Percentiles rank a stretch among this genome's conserved stretches.
phyloP scores from a whole-genome alignment of 2,888 invertebrate species.

The Troides oblongomaculatus region DNA sequence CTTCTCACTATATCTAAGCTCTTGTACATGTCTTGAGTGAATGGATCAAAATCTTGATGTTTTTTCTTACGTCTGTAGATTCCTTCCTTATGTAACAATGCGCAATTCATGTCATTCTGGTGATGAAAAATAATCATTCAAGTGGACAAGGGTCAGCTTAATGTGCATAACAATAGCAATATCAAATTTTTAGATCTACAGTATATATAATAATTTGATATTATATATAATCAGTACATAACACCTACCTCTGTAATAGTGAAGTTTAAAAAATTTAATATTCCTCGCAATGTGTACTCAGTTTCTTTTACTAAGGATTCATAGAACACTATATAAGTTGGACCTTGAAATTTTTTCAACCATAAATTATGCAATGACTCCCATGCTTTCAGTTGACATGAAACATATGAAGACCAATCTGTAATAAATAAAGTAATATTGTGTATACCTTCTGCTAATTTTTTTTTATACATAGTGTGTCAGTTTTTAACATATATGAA shows the following conservation, averaged over 20 bases:
- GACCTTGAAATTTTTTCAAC: constrained; percentile 84
- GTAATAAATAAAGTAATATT: constrained; percentile 34
- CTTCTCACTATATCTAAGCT: constrained; percentile 46
- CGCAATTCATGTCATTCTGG: constrained; percentile 79
- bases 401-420: constrained; percentile 88
- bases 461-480: too few species aligned
- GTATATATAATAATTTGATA: too few species aligned
- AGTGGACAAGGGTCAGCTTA: background rate
- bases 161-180: background rate
- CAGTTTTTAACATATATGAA: too few species aligned
- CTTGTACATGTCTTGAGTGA: constrained; percentile 81
- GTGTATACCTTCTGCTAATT: too few species aligned
- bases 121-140: background rate
- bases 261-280: constrained; percentile 81
- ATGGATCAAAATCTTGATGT: constrained; percentile 85
- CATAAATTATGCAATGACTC: constrained; percentile 84
- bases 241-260: constrained; percentile 73
- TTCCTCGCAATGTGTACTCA: constrained; percentile 76
- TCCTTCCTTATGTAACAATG: constrained; percentile 82
- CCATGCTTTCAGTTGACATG: constrained; percentile 83
- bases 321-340: constrained; percentile 85
- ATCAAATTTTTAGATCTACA: background rate
- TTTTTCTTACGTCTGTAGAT: constrained; percentile 86
- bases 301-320: constrained; percentile 83
- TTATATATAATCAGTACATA: too few species aligned